Conservation (phyloP, 2,888 invertebrate species). For the Chalcosyrphus nemorum region DNA sequence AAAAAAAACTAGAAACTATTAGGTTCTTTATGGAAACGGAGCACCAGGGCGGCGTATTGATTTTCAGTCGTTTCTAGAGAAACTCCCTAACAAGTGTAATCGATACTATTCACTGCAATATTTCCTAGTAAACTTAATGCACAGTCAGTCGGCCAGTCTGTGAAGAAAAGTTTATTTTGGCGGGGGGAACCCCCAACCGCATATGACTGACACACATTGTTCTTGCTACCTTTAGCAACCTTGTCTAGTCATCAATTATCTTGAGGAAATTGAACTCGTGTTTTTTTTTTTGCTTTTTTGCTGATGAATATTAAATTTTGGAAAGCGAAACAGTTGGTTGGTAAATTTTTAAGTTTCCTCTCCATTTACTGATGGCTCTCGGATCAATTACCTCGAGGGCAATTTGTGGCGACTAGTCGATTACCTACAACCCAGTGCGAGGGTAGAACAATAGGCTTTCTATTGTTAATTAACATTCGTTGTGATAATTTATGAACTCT, state of each 20-base stretch:
- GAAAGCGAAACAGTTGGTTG: background rate
- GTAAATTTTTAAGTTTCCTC: background rate
- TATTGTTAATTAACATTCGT: conserved; percentile 64
- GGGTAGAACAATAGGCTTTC: background rate
- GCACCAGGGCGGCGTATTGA: conserved; percentile 41
- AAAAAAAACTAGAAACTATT: background rate
- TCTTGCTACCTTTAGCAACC: conserved; percentile 22
- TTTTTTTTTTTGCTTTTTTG: too few species aligned
- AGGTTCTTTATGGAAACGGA: conserved; percentile 16
- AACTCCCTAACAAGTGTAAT: conserved; percentile 61
- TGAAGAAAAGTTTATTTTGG: conserved; percentile 8
- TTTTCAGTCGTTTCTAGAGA: conserved; percentile 63
- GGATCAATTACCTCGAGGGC: conserved; percentile 53
- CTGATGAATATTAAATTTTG: conserved; percentile 24
- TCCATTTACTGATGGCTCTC: background rate
- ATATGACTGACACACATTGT: conserved; percentile 42
- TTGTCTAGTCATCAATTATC: conserved; percentile 51
- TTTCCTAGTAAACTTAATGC: conserved; percentile 15
- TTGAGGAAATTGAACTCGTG: too few species aligned
- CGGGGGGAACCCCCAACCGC: conserved; percentile 18
- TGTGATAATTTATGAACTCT: conserved; percentile 61
- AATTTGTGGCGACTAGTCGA: conserved; percentile 28
- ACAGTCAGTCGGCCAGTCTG: conserved; percentile 2
- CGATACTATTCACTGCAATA: conserved; percentile 48
- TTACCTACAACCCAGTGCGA: background rate